These are phyloP conservation scores for Sialia sialis DNA, from an alignment of 2,113 vertebrate genomes.

Conservation along the genomic window DNA sequence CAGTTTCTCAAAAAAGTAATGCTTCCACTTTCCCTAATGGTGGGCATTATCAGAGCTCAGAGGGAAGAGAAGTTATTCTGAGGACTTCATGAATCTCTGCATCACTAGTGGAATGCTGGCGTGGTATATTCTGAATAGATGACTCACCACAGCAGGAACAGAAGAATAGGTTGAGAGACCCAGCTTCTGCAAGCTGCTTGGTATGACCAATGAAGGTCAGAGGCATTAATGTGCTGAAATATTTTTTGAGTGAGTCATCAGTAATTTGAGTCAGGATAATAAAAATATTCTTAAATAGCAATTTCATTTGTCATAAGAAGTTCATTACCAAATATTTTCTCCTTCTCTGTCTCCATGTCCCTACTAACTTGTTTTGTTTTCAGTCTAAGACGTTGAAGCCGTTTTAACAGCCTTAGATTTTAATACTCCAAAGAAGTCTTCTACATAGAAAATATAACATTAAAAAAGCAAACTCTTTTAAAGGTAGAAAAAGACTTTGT, in stretches of 20 bases:
- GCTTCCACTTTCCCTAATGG: not conserved
- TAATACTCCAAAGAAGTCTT: not conserved
- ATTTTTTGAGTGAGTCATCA: not conserved
- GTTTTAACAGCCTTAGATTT: not conserved
- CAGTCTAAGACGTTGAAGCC: not conserved
- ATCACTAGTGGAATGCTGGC: not conserved
- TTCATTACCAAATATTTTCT: not conserved
- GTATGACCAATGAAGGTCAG: not conserved
- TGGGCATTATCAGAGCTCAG: not conserved
- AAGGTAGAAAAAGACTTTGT: not conserved
- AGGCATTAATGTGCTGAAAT: not conserved
- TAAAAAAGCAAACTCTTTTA: not conserved
- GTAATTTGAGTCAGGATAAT: not conserved
- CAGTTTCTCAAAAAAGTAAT: not conserved
- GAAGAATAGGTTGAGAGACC: not conserved
- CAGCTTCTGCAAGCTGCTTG: not conserved
- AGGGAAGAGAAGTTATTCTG: not conserved
- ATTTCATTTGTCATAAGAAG: not conserved
- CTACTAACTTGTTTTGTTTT: not conserved
- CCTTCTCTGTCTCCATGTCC: not conserved
- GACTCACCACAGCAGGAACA: not conserved
- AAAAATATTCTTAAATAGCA: not conserved
- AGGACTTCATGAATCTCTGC: not conserved
- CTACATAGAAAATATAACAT: not conserved
- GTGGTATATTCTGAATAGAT: not conserved